phyloP scores from a whole-genome alignment of 2,113 vertebrate genomes.

The Takifugu flavidus region DNA sequence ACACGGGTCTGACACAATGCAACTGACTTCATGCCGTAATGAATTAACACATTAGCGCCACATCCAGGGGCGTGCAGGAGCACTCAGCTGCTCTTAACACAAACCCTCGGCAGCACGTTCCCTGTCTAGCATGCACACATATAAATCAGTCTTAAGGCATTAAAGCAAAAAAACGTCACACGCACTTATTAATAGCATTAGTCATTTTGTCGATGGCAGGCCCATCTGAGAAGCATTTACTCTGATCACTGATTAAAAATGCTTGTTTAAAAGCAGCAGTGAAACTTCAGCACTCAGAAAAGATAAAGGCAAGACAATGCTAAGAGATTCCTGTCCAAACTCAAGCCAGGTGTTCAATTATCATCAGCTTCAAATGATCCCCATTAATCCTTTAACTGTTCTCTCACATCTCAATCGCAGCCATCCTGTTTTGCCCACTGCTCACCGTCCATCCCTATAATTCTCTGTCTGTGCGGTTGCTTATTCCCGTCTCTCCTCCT shows the following conservation, averaged over 20 bases:
- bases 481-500: slow-evolving; percentile 52
- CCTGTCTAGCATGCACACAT: slow-evolving; percentile 21
- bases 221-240: slow-evolving; percentile 28
- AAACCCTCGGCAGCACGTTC: slow-evolving; percentile 30
- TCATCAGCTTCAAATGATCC: slow-evolving; percentile 71
- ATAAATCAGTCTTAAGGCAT: slow-evolving; percentile 60
- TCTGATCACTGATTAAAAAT: slow-evolving; percentile 28
- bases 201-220: slow-evolving; percentile 49
- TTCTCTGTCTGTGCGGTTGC: slow-evolving; percentile 60
- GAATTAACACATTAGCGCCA: slow-evolving; percentile 73
- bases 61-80: slow-evolving; percentile 56
- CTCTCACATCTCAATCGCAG: slow-evolving; percentile 57
- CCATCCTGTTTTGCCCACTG: slow-evolving; percentile 48
- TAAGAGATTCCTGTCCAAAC: slow-evolving; percentile 53
- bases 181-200: slow-evolving; percentile 63
- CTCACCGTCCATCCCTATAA: slow-evolving; percentile 60
- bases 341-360: slow-evolving; percentile 72
- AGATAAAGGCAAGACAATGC: slow-evolving; percentile 30
- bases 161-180: slow-evolving; percentile 36
- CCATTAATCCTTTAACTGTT: slow-evolving; percentile 69
- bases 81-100: slow-evolving; percentile 69
- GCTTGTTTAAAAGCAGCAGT: slow-evolving; percentile 11
- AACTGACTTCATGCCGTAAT: slow-evolving; percentile 68
- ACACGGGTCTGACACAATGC: slow-evolving; percentile 64
- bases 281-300: slow-evolving; percentile 47